These are phyloP conservation scores for Grus americana DNA, from an alignment of 2,113 vertebrate species.

Conservation along the genomic window DNA sequence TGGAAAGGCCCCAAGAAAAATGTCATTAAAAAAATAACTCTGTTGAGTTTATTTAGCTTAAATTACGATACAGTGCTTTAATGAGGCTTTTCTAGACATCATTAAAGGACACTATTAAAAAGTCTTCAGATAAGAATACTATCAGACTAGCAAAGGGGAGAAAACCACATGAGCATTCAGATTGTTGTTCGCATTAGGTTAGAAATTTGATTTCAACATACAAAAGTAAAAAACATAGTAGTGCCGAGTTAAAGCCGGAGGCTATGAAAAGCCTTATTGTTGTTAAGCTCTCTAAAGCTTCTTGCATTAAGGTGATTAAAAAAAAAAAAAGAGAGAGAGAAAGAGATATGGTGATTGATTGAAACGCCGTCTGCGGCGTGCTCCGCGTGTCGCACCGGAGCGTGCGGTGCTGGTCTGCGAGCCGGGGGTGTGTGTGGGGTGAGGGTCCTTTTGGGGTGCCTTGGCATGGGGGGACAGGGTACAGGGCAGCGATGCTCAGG, in stretches of 20 bases:
- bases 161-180: neutral
- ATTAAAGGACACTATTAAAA: constrained; percentile 47
- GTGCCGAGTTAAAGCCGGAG: neutral
- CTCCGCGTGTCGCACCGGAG: neutral
- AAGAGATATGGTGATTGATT: neutral
- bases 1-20: constrained; percentile 50
- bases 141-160: neutral
- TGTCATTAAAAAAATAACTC: constrained; percentile 6
- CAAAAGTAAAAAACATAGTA: neutral
- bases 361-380: neutral
- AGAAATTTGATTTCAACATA: constrained; percentile 10
- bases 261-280: constrained; percentile 19
- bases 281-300: constrained; percentile 41
- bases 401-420: neutral
- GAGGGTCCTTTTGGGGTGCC: neutral
- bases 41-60: constrained; percentile 23
- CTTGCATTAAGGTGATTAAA: constrained; percentile 39
- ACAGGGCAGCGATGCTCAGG: neutral
- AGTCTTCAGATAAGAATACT: constrained; percentile 29
- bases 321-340: neutral
- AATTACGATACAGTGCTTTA: constrained; percentile 11
- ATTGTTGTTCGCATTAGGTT: neutral
- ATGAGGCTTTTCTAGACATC: constrained; percentile 49
- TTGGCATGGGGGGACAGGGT: rapidly evolving
- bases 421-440: rapidly evolving